Base-by-base conservation (phyloP, 1,140 invertebrate species). In the Calycopis cecrops region DNA sequence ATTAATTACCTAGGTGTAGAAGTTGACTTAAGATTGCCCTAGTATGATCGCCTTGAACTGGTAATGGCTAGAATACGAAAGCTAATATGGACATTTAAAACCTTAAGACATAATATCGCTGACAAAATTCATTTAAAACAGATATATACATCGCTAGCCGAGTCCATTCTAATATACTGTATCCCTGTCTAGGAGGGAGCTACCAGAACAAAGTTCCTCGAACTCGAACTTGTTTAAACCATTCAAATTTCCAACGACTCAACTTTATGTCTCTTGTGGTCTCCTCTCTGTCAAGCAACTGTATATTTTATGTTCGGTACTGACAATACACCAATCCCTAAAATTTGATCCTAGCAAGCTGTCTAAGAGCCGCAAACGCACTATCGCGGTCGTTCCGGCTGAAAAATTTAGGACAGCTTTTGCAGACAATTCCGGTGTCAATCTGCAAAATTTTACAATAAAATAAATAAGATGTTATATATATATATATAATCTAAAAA, bases 21-120 rank as follows among this genome's bases (percentile, higher is more conserved):
- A 1, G 9, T 63, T n/a, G 57, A 59, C 17, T 28, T 55, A 8
- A 42, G 56, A 9, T 37, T 63, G 2, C 52, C 48, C 1, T 59
- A 57, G 57, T 21, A 63, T 49, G 6, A n/a, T 0, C 57, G 56
- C 28, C 53, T 59, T 16, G 44, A 52, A 9, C 14, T 28, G 12
- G 16, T 59, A 0, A 50, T 18, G 17, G 4, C 35, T 1, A 47
- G 57, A 16, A 51, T 52, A 3, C 34, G 60, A 44, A 59, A 59
- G 34, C 37, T 63, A 9, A 63, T 48, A 9, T 59, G 34, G 35
- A 57, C 50, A 4, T 59, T 63, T 16, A 59, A 48, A 42, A 52
- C 10, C 0, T 21, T 60, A 7, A 18, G 59, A n/a, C 6, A 49
- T n/a, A n/a, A n/a, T n/a, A 28, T 44, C 3, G 33, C 44, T 11